phyloP scores from a whole-genome alignment of 2,888 invertebrate genomes.

The Strigamia crassipes region DNA sequence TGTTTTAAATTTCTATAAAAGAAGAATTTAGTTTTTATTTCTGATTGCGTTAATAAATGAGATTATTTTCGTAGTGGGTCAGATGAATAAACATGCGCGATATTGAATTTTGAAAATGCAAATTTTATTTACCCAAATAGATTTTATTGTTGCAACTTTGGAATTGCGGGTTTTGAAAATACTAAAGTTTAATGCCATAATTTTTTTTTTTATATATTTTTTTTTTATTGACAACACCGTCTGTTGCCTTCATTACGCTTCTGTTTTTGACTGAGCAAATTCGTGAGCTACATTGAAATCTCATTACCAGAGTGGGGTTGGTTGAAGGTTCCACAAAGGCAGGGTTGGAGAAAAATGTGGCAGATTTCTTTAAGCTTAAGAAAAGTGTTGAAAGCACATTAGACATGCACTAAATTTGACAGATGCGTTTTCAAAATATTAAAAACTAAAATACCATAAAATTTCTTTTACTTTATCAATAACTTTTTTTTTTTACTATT shows the following conservation, averaged over 20 bases:
- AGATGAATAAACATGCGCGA: neutral
- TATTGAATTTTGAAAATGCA: neutral
- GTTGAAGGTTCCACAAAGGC: slow-evolving; percentile 19
- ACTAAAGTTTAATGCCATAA: slow-evolving; percentile 18
- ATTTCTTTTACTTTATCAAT: neutral
- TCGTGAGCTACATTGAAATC: slow-evolving; percentile 42
- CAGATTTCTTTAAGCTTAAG: slow-evolving; percentile 23
- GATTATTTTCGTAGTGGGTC: neutral
- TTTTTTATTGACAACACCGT: slow-evolving; percentile 30
- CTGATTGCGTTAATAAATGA: neutral
- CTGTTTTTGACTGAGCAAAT: slow-evolving; percentile 42
- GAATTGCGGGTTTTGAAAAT: slow-evolving; percentile 4
- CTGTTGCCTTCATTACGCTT: slow-evolving; percentile 35
- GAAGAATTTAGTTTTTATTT: neutral
- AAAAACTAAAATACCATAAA: slow-evolving; percentile 22
- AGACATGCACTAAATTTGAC: slow-evolving; percentile 40
- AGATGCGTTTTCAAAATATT: slow-evolving; percentile 39
- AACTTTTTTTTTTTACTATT: neutral
- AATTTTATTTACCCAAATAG: neutral
- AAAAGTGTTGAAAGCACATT: slow-evolving; percentile 40
- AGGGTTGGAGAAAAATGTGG: slow-evolving; percentile 30
- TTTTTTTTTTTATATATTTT: neutral
- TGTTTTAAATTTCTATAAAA: neutral
- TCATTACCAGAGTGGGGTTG: slow-evolving; percentile 6
- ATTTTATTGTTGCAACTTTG: neutral